These are phyloP conservation scores for Menidia beryllina DNA, from an alignment of 2,113 vertebrate genomes.

Conservation along the genomic window DNA sequence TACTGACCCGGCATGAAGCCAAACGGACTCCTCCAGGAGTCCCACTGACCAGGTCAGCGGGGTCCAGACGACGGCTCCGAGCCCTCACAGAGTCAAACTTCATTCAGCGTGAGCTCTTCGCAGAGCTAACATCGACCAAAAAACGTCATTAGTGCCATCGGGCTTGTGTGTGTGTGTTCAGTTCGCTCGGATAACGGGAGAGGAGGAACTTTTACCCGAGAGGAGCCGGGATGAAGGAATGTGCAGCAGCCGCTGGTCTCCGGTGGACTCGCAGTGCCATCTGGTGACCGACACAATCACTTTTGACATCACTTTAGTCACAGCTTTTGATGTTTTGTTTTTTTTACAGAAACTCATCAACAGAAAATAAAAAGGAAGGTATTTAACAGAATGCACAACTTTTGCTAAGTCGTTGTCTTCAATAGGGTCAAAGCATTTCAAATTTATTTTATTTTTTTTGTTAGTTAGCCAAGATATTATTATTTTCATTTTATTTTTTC, in stretches of 20 bases:
- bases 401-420: constrained; percentile 19
- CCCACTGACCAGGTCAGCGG: constrained; percentile 42
- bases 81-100: constrained; percentile 16
- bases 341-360: constrained; percentile 10
- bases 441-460: constrained; percentile 7
- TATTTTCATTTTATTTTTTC: background rate
- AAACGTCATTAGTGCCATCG: constrained; percentile 56
- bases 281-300: constrained; percentile 40
- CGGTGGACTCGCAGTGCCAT: constrained; percentile 62
- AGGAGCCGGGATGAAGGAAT: constrained; percentile 41
- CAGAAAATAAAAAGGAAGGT: background rate
- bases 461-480: background rate
- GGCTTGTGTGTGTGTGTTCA: constrained; percentile 46
- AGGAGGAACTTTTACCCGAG: constrained; percentile 11
- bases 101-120: constrained; percentile 42
- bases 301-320: constrained; percentile 13
- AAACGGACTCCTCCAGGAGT: background rate
- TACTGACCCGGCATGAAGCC: constrained; percentile 25
- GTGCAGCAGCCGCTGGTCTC: constrained; percentile 20
- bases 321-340: background rate
- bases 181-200: constrained; percentile 20
- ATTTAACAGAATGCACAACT: constrained; percentile 39
- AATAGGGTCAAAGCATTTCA: background rate
- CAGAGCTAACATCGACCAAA: constrained; percentile 59
- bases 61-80: no score